These are phyloP conservation scores for Crematogaster levior DNA, from an alignment of 2,888 invertebrate species.

Conservation along the genomic window DNA sequence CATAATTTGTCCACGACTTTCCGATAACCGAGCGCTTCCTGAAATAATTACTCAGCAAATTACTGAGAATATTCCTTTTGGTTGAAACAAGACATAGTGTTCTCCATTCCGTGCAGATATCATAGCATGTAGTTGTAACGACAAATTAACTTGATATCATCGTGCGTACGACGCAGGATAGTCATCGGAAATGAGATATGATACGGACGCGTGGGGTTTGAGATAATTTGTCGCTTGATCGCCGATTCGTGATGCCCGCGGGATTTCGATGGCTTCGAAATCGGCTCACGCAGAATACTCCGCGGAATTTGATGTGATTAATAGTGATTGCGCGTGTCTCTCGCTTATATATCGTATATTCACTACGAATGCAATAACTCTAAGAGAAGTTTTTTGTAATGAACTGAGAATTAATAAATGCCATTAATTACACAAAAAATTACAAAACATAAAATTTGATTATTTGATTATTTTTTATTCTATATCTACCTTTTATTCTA, in stretches of 20 bases:
- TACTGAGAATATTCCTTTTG: not conserved
- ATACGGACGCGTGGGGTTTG: constrained; percentile 50
- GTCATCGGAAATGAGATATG: constrained; percentile 37
- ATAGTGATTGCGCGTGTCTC: constrained; percentile 70
- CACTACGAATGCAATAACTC: not conserved
- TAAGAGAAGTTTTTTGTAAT: not conserved
- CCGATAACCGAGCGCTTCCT: constrained; percentile 2
- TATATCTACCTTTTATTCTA: too few species aligned
- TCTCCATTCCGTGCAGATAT: not conserved
- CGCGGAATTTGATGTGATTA: constrained; percentile 74
- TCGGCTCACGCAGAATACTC: constrained; percentile 61
- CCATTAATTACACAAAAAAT: not conserved
- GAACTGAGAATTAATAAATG: not conserved
- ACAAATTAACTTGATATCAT: constrained; percentile 30
- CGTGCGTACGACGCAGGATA: constrained; percentile 2
- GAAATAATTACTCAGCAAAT: constrained; percentile 11
- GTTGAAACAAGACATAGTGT: not conserved
- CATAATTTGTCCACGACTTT: constrained; percentile 20
- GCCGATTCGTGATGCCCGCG: constrained; percentile 76
- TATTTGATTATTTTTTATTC: not conserved
- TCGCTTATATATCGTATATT: not conserved
- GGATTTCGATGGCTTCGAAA: constrained; percentile 72
- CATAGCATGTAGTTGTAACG: not conserved
- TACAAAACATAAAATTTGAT: not conserved
- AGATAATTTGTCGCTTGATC: constrained; percentile 82